These are phyloP conservation scores for Cotesia typhae DNA, from an alignment of 1,140 invertebrate species.

Conservation along the genomic window DNA sequence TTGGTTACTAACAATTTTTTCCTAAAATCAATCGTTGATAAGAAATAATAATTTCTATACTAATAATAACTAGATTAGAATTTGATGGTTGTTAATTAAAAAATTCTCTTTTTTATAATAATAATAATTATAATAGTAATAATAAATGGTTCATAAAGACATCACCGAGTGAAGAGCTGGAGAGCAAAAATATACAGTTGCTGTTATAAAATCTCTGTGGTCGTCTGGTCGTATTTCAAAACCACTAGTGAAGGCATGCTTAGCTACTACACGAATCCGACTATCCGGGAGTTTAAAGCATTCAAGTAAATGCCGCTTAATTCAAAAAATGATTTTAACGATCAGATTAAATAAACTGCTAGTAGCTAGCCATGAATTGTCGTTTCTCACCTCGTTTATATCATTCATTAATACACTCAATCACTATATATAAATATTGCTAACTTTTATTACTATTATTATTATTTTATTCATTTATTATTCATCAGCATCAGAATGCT, in stretches of 20 bases:
- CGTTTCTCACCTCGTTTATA: conserved; percentile 11
- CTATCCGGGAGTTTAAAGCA: conserved; percentile 35
- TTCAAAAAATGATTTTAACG: conserved; percentile 43
- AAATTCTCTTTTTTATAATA: too few species aligned
- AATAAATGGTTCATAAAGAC: conserved; percentile 46
- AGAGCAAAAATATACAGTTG: conserved; percentile 11
- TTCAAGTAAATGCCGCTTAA: conserved; percentile 41
- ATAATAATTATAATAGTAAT: too few species aligned
- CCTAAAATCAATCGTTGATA: too few species aligned
- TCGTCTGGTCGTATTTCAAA: conserved; percentile 40
- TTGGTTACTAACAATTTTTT: too few species aligned
- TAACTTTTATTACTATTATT: not conserved
- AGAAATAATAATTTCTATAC: too few species aligned
- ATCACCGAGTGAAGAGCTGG: conserved; percentile 31
- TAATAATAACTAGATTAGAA: too few species aligned
- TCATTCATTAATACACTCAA: conserved; percentile 9
- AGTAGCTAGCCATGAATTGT: conserved; percentile 17
- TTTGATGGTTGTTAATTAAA: too few species aligned
- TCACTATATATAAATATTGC: not conserved
- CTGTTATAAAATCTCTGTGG: conserved; percentile 16
- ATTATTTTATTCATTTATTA: too few species aligned
- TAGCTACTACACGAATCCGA: too few species aligned
- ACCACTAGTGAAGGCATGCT: conserved; percentile 4
- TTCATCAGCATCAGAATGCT: too few species aligned
- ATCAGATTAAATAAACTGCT: conserved; percentile 36